Evolutionary conservation across 30 jellyfish, hydroid and myxozoan genomes (phyloP), one percentile per base, ranked within the genome.

Genomic region (Aurelia sp.): DNA sequence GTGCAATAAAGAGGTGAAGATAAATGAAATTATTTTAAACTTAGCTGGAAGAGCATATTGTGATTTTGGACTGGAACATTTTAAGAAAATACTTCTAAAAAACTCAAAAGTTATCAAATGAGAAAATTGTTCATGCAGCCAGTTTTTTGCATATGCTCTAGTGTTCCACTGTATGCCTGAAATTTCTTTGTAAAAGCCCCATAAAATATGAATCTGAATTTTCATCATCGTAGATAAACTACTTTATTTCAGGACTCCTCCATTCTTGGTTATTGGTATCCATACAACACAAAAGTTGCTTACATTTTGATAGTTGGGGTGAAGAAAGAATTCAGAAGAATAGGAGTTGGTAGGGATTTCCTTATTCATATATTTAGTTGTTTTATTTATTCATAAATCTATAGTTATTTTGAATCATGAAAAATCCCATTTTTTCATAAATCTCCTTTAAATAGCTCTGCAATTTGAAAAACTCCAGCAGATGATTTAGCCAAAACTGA

Each of bases 191-290:
- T 40, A 40, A 40, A 40, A 40, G 7, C 51, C 0, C 51, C 0
- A 0, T 0, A 27, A 27, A 27, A 27, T 27, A 40, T 40, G 51
- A 4, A 40, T 3, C 51, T 40, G 51, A 40, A 40, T 40, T 40
- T 40, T 40, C 51, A 40, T 40, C 10, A 5, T 40, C 33, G 2
- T 27, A 0, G 33, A 27, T 27, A 27, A 27, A 27, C 33, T 57
- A 73, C 35, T 64, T 6, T 8, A 20, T 50, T 81, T 8, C 27
- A 96, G 99, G 99, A 96, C 82, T 70, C 93, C 21, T 88, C 66
- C 61, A 96, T 96, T 7, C 96, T 96, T 55, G 97, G 99, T 38
- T 96, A 74, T 65, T 96, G 99, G 99, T 96, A 90, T 83, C 88
- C 99, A 35, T 80, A 91, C 18, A 74, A 91, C 63, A 82, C 92